Evolutionary conservation across 2,113 vertebrate genomes (phyloP).

Genomic region (Perca schrenkii): DNA sequence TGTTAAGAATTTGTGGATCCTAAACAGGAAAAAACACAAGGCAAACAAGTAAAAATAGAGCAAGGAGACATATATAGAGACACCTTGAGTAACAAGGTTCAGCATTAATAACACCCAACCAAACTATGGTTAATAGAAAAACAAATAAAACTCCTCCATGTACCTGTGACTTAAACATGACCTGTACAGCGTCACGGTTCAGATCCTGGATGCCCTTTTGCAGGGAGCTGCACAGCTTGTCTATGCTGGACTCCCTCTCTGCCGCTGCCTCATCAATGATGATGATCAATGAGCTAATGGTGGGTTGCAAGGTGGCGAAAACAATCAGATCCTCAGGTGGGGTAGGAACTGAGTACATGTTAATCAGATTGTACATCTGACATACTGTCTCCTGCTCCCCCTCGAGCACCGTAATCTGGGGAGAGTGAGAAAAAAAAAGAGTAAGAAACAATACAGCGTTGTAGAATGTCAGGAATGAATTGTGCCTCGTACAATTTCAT

Average conservation of each 20-base stretch:
- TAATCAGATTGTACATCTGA: slow-evolving; percentile 89
- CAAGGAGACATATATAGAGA: not conserved
- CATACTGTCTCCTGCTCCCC: slow-evolving; percentile 82
- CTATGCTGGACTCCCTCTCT: slow-evolving; percentile 79
- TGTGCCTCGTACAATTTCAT: no score
- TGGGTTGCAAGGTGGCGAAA: slow-evolving; percentile 84
- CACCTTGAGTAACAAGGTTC: not conserved
- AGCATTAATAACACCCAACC: not conserved
- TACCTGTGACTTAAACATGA: slow-evolving; percentile 85
- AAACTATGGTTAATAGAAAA: not conserved
- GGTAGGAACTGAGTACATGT: slow-evolving; percentile 82
- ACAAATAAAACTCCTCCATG: not conserved
- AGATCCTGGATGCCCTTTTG: slow-evolving; percentile 85
- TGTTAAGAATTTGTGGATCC: slow-evolving; percentile 88
- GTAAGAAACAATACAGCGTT: not conserved
- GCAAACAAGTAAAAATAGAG: not conserved
- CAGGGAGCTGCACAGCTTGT: slow-evolving; percentile 84
- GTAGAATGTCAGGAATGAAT: no score
- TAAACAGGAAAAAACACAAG: slow-evolving; percentile 62
- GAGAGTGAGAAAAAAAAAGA: not conserved
- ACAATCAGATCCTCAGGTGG: slow-evolving; percentile 87
- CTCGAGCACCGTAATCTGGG: slow-evolving; percentile 86
- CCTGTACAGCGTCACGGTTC: slow-evolving; percentile 80
- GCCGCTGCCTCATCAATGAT: slow-evolving; percentile 81
- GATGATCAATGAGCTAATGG: slow-evolving; percentile 76